Evolutionary conservation across 2,888 invertebrate genomes (phyloP), one percentile per base, ranked within the genome.

Genomic region (Noctua janthe): DNA sequence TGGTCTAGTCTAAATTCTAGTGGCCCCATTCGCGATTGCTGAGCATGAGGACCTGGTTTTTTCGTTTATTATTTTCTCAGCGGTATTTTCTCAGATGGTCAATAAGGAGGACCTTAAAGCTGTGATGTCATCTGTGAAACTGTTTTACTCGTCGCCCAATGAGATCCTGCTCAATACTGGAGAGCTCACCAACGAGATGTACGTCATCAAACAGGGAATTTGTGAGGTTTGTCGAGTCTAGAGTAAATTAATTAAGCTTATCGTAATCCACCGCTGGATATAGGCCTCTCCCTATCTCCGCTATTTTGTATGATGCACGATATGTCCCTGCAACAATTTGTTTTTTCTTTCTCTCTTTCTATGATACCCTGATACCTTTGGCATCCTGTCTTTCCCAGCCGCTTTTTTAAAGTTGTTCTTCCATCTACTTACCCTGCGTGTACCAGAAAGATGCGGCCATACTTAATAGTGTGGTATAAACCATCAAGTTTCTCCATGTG

Each of bases 91-190:
- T n/a, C 89, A 96, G 96, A 87, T 92, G n/a, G 87, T 96, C 1
- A 90, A 91, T 62, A 93, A 92, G 74, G 95, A 95, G 80, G 94
- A 94, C n/a, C 82, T 96, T 15, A 95, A 94, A 74, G 88, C 88
- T 0, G 90, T 96, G 62, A 94, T 94, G 2, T 92, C 95, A 0
- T 89, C 91, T 0, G 94, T 95, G 0, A 90, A 91, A 29, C 78
- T 95, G 49, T 96, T 96, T 88, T 94, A 94, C 85, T 93, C 95
- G 2, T 94, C 95, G 0, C 96, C 96, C 0, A 94, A 95, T 71
- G 96, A 96, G 90, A 94, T 96, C 49, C 87, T 96, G 5, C 76
- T 96, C 66, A 95, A 95, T 82, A 96, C 96, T 0, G 96, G 96
- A 0, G 96, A 96, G 78, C 93, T 96, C 15, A 92, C 91, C 79